phyloP scores from a whole-genome alignment of 1,140 invertebrate species.

The Meteorus sp. region DNA sequence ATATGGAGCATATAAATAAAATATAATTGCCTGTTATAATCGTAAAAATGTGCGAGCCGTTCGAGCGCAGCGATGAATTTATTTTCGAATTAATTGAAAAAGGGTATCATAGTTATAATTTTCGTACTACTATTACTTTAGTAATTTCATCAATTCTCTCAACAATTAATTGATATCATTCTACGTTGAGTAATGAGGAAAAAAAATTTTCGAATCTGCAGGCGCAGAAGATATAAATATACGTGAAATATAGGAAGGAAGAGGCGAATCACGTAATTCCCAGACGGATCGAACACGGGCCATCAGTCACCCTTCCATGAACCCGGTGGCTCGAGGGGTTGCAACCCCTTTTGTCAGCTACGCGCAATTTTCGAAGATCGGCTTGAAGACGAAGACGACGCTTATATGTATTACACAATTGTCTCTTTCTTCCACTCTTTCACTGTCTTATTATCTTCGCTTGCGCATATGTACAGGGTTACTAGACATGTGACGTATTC shows the following conservation, averaged over 20 bases:
- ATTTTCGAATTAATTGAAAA: too few species aligned
- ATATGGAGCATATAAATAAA: too few species aligned
- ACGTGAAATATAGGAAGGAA: not conserved
- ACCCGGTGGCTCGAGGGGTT: slow-evolving; percentile 18
- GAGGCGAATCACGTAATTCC: slow-evolving; percentile 17
- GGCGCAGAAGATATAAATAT: slow-evolving; percentile 1
- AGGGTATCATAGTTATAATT: too few species aligned
- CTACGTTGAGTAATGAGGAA: too few species aligned
- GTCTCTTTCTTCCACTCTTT: slow-evolving; percentile 9
- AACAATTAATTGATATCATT: too few species aligned
- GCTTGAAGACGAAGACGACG: slow-evolving; percentile 10
- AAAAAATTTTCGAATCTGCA: too few species aligned
- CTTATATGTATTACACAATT: not conserved
- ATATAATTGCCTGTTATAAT: too few species aligned
- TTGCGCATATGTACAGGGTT: not conserved
- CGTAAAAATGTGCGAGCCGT: too few species aligned
- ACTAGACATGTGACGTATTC: too few species aligned
- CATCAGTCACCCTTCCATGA: slow-evolving; percentile 19
- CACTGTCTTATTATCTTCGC: not conserved
- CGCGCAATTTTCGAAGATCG: slow-evolving; percentile 16
- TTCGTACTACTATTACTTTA: too few species aligned
- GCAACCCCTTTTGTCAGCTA: slow-evolving; percentile 24
- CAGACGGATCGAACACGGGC: slow-evolving; percentile 22
- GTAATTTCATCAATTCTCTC: too few species aligned
- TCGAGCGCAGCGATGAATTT: too few species aligned